Evolutionary conservation across 2,113 vertebrate species (phyloP), one percentile per base, ranked within the genome.

Genomic region (Elephas maximus): DNA sequence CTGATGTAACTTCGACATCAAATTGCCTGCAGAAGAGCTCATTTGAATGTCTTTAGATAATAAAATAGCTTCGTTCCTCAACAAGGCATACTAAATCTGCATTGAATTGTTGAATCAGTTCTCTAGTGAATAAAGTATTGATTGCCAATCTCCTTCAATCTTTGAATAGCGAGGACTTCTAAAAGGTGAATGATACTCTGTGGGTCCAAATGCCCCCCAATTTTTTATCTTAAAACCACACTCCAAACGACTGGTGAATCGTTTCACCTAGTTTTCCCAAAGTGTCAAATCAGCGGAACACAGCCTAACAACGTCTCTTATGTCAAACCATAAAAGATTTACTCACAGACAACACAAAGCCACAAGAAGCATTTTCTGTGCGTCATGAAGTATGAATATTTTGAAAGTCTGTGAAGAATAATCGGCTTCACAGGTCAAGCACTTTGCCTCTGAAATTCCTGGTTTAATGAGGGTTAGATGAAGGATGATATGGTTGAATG

Each of bases 371-470:
- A 78, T 71, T 44, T 82, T 87, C 24, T 12, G 14, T 81, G n/a
- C 9, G 77, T 37, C 21, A 65, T 67, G 15, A 88, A 74, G 28
- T 80, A 14, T 12, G 8, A 14, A 26, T 45, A 45, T 94, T 91
- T 71, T 80, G 14, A 91, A 88, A 78, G 45, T 44, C 30, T 48
- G 30, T 92, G 21, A 71, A 87, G 6, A 93, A 88, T 37, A 45
- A 53, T 44, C 71, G 67, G 20, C 14, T n/a, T 53, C 71, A 63
- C 6, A 89, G 41, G 4, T 33, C 18, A 79, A 60, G 5, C 2
- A 80, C 71, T 95, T 88, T 87, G 26, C n/a, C 69, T 74, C 51
- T 89, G 23, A 93, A 74, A 80, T 94, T 60, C 8, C 23, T 90
- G 23, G 1, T 26, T 90, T 91, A 17, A 0, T 82, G 48, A 33